phyloP scores from a whole-genome alignment of 1,140 invertebrate genomes.

The Bombus turneri region DNA sequence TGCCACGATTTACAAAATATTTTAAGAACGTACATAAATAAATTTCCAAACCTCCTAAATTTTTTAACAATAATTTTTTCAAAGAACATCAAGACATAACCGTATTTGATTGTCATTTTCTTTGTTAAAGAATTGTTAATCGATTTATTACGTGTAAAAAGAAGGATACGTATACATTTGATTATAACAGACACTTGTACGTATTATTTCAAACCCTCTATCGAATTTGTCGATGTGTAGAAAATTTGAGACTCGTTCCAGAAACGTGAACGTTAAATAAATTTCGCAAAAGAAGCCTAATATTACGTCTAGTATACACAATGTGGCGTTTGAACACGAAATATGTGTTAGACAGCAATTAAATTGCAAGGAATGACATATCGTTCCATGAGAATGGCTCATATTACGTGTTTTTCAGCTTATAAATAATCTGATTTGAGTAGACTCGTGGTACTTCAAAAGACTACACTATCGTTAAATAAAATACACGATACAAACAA shows the following conservation, averaged over 20 bases:
- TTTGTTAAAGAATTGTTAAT: neutral
- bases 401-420: neutral
- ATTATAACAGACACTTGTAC: neutral
- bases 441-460: neutral
- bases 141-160: neutral
- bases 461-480: neutral
- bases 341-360: conserved; percentile 14
- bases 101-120: too few relatives aligned
- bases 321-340: neutral
- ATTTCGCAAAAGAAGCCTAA: neutral
- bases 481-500: neutral
- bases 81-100: too few relatives aligned
- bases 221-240: neutral
- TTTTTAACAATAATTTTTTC: neutral
- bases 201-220: neutral
- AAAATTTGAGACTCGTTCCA: conserved; percentile 3
- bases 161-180: too few relatives aligned
- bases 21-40: neutral
- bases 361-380: neutral
- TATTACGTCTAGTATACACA: neutral
- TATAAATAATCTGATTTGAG: conserved; percentile 5
- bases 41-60: too few relatives aligned
- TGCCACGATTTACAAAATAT: too few relatives aligned
- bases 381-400: neutral
- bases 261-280: neutral